Base-by-base conservation (phyloP, 2,797 vertebrate species). In the Manis pentadactyla region DNA sequence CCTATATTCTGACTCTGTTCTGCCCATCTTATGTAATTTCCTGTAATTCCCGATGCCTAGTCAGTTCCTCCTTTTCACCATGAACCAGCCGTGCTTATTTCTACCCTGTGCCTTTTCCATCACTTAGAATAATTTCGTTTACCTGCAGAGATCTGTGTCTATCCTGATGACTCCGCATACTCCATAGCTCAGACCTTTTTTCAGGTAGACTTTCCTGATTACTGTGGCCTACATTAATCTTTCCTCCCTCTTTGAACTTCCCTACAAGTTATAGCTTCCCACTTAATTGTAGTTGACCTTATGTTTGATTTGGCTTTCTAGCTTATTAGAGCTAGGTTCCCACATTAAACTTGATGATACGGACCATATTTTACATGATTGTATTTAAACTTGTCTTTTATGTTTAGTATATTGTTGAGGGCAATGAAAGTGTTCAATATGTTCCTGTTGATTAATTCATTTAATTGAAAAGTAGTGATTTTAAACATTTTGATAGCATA, bases 241-340 rank as follows among this genome's bases (percentile, higher is more conserved):
- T 74, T 85, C 39, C 78, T 83, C 15, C 55, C 29, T 81, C 46
- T 95, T 94, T 87, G 64, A 94, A 94, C 15, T 87, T 19, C 25
- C 78, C 23, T 63, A 85, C 87, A 73, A 74, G 55, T 90, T 89
- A 61, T 6, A 90, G 34, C 46, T 88, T 94, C 79, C 46, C 57
- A 42, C 63, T 95, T 90, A 57, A 39, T 92, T 81, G 49, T 49
- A 53, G 31, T 87, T 86, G 53, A 27, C 90, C 18, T 90, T 95
- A 63, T 42, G 19, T 66, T 88, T 96, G 42, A 46, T 95, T 82
- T 95, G 82, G 19, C 29, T 96, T 90, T 85, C 55, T 93, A 71
- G n/a, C 29, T 93, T 82, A 71, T 18, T 94, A 46, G 46, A 11
- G 64, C 89, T 96, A 17, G 64, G 19, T 81, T 37, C 31, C 59